Evolutionary conservation across 2,888 invertebrate species (phyloP).

Genomic region (Isoperla grammatica): DNA sequence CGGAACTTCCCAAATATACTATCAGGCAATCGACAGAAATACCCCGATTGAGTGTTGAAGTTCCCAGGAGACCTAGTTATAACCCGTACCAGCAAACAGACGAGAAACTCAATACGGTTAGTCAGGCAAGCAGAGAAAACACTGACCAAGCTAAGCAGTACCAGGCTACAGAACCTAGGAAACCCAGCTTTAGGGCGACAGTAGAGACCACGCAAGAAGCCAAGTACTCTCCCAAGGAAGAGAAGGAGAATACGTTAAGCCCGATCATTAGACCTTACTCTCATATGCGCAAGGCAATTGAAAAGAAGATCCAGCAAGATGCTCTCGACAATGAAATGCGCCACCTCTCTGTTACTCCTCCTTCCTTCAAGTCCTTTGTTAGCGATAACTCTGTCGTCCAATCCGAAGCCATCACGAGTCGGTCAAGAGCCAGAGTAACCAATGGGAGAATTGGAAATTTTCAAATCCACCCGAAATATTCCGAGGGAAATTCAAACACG

Average conservation of each 20-base stretch:
- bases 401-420: constrained; percentile 17
- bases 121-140: too few relatives aligned
- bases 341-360: neutral
- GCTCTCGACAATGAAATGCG: neutral
- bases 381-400: constrained; percentile 24
- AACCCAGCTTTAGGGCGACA: neutral
- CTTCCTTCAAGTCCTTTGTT: constrained; percentile 6
- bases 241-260: neutral
- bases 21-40: too few relatives aligned
- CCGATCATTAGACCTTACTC: neutral
- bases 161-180: neutral
- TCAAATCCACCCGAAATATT: constrained; percentile 9
- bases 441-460: constrained; percentile 11
- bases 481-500: neutral
- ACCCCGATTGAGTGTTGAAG: too few relatives aligned
- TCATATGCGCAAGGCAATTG: neutral
- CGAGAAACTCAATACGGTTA: too few relatives aligned
- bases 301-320: neutral
- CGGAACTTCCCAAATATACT: too few relatives aligned
- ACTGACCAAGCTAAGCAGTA: too few relatives aligned
- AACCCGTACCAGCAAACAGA: too few relatives aligned
- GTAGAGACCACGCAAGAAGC: neutral
- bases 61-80: too few relatives aligned
- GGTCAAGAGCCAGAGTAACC: constrained; percentile 19
- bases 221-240: neutral